These are phyloP conservation scores for Lochmaea capreae DNA, from an alignment of 2,888 invertebrate genomes.

Conservation along the genomic window DNA sequence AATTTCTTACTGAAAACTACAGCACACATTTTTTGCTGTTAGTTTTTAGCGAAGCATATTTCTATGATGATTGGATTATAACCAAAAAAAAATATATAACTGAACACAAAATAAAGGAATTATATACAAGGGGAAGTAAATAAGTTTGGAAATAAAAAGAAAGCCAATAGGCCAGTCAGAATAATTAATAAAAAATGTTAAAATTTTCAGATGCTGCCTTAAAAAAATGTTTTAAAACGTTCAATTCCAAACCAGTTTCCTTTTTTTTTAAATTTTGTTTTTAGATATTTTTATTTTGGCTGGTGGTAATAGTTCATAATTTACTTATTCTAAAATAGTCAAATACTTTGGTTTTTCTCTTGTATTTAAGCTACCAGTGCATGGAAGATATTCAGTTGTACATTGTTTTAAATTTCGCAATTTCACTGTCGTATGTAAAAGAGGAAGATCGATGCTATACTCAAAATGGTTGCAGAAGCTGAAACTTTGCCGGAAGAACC, in stretches of 20 bases:
- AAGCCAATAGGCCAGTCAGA: not conserved
- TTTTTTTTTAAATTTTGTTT: not conserved
- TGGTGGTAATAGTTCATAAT: slow-evolving; percentile 38
- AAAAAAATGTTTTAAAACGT: not conserved
- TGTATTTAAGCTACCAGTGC: slow-evolving; percentile 58
- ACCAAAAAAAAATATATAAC: slow-evolving; percentile 9
- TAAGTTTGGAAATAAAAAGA: slow-evolving; percentile 36
- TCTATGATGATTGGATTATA: slow-evolving; percentile 40
- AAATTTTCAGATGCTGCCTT: slow-evolving; percentile 2
- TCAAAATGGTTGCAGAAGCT: slow-evolving; percentile 47
- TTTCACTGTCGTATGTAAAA: slow-evolving; percentile 48
- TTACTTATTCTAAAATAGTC: slow-evolving; percentile 47
- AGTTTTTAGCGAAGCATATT: slow-evolving; percentile 39
- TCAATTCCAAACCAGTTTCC: not conserved
- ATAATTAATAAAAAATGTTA: not conserved
- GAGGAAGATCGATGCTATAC: slow-evolving; percentile 51
- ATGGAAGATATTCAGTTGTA: slow-evolving; percentile 54
- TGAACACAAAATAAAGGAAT: slow-evolving; percentile 45
- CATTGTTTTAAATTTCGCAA: slow-evolving; percentile 30
- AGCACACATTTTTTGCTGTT: slow-evolving; percentile 29
- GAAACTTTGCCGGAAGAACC: slow-evolving; percentile 44
- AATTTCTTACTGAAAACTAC: slow-evolving; percentile 40
- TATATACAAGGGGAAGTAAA: slow-evolving; percentile 43
- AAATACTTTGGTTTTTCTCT: slow-evolving; percentile 58
- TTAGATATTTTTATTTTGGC: not conserved